Evolutionary conservation across 1,140 invertebrate species (phyloP).

Genomic region (Formica exsecta): DNA sequence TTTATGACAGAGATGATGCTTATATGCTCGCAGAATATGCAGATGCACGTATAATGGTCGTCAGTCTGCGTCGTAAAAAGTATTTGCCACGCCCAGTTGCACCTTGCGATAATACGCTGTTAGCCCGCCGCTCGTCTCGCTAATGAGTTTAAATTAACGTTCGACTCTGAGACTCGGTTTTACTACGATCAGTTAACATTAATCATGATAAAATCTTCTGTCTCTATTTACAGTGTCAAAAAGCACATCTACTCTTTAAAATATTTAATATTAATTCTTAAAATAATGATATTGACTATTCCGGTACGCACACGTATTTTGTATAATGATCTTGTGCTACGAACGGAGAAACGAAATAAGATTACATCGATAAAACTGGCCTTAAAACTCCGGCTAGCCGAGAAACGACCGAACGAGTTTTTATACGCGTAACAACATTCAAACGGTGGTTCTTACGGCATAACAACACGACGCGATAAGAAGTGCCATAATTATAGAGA

Average conservation of each 20-base stretch:
- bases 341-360: background rate
- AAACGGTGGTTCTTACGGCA: slow-evolving; percentile 25
- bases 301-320: background rate
- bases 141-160: slow-evolving; percentile 38
- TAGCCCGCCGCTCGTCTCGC: slow-evolving; percentile 14
- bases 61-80: slow-evolving; percentile 34
- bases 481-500: slow-evolving; percentile 22
- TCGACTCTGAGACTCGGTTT: slow-evolving; percentile 9
- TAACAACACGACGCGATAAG: slow-evolving; percentile 6
- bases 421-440: slow-evolving; percentile 31
- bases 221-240: background rate
- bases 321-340: background rate
- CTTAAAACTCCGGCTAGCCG: background rate
- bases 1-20: slow-evolving; percentile 34
- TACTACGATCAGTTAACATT: slow-evolving; percentile 17
- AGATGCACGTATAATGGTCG: slow-evolving; percentile 35
- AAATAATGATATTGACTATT: background rate
- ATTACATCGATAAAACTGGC: slow-evolving; percentile 15
- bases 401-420: slow-evolving; percentile 17
- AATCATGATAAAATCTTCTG: background rate
- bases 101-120: slow-evolving; percentile 14
- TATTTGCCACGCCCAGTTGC: slow-evolving; percentile 26
- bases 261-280: background rate
- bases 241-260: background rate
- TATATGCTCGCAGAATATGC: slow-evolving; percentile 23